These are phyloP conservation scores for Goniozus legneri DNA, from an alignment of 1,140 invertebrate species.

Conservation along the genomic window DNA sequence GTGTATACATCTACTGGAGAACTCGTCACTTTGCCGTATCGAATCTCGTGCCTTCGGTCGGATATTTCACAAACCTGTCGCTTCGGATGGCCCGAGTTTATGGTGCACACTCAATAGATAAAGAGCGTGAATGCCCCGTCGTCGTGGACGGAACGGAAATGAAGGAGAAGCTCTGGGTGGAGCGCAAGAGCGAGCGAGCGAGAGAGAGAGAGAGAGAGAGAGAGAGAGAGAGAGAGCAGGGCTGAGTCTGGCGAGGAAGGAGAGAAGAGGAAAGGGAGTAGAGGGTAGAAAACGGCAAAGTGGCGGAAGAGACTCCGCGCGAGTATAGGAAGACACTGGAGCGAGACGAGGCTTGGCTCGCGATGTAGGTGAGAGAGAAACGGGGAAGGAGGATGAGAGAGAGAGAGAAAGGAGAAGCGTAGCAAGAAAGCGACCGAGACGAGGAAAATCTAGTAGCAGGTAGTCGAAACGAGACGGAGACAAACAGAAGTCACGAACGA, in stretches of 20 bases:
- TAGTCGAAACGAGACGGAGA: too few species aligned
- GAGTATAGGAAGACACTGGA: conserved; percentile 4
- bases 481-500: conserved; percentile 16
- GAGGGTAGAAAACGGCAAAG: not conserved
- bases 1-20: too few species aligned
- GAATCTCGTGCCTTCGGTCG: conserved; percentile 15
- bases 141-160: not conserved
- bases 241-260: not conserved
- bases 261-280: conserved; percentile 2
- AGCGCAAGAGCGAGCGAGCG: not conserved
- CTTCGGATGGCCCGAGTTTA: conserved; percentile 15
- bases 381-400: conserved; percentile 1
- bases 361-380: conserved; percentile 1
- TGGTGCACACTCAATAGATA: too few species aligned
- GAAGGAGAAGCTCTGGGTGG: not conserved
- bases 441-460: conserved; percentile 1
- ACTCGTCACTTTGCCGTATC: too few species aligned
- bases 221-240: not conserved
- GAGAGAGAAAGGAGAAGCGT: conserved; percentile 11
- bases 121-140: not conserved
- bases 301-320: too few species aligned
- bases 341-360: conserved; percentile 21
- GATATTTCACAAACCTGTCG: conserved; percentile 20
- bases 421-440: too few species aligned
- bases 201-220: conserved; percentile 5